Percentiles rank a stretch among this genome's conserved stretches.
phyloP scores from a whole-genome alignment of 2,797 vertebrate genomes.

The Monodelphis domestica region DNA sequence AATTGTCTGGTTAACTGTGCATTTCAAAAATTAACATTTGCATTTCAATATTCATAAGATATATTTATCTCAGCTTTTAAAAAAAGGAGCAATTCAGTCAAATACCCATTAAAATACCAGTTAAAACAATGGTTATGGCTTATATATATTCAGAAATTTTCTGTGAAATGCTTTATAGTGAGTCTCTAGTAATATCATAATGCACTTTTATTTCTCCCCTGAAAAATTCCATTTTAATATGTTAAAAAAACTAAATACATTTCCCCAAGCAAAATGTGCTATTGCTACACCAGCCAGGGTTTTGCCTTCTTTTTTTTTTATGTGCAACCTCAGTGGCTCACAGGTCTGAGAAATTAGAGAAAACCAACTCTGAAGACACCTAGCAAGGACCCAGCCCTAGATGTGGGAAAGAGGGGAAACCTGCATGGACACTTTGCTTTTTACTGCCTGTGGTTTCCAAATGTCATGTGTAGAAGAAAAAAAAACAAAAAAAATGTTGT shows the following conservation, averaged over 20 bases:
- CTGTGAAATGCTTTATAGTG: conserved; percentile 10
- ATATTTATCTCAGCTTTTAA: not conserved
- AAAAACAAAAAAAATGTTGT: not conserved
- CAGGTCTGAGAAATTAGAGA: not conserved
- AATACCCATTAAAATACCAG: conserved; percentile 42
- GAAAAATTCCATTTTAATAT: conserved; percentile 33
- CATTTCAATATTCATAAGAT: conserved; percentile 51
- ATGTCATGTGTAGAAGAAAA: not conserved
- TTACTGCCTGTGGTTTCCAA: not conserved
- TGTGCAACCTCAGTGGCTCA: not conserved
- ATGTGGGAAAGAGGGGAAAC: not conserved
- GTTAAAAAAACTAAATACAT: not conserved
- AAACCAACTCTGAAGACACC: not conserved
- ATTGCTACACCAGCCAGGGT: not conserved
- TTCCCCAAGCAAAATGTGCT: not conserved
- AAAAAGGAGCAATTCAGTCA: conserved; percentile 24
- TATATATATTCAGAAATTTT: not conserved
- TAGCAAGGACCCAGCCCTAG: not conserved
- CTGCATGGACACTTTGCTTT: not conserved
- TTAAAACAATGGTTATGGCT: conserved; percentile 28
- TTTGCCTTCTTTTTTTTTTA: not conserved
- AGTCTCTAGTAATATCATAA: conserved; percentile 8
- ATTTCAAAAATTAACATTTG: conserved; percentile 59
- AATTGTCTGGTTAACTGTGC: not conserved
- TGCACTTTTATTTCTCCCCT: conserved; percentile 23